These are phyloP conservation scores for Drosophila mettleri DNA, from an alignment of 2,888 invertebrate species.

Conservation along the genomic window DNA sequence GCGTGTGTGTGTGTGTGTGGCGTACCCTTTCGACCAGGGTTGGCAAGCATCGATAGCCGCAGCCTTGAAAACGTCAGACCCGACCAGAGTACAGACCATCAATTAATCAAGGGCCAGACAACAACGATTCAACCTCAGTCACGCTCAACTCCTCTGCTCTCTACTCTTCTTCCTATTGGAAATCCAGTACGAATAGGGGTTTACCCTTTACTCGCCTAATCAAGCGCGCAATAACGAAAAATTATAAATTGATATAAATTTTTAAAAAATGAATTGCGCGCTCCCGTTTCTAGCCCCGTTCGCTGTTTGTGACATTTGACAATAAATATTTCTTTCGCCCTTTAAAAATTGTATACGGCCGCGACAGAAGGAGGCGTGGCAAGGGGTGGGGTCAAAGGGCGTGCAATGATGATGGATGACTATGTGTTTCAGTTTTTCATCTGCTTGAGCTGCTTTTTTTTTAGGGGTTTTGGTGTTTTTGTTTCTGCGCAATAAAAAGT, in stretches of 20 bases:
- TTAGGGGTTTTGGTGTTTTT: neutral
- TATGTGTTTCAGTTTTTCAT: conserved; percentile 69
- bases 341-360: conserved; percentile 55
- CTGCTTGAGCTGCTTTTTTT: conserved; percentile 42
- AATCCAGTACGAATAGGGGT: conserved; percentile 54
- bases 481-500: conserved; percentile 35
- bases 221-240: conserved; percentile 68
- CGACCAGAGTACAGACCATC: conserved; percentile 37
- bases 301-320: conserved; percentile 74
- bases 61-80: conserved; percentile 55
- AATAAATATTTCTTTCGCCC: conserved; percentile 64
- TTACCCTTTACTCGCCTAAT: conserved; percentile 59
- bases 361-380: conserved; percentile 9
- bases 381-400: conserved; percentile 47
- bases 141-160: conserved; percentile 58
- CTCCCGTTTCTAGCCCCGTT: conserved; percentile 35
- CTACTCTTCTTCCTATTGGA: conserved; percentile 8
- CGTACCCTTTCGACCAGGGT: conserved; percentile 30
- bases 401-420: conserved; percentile 77
- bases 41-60: conserved; percentile 39
- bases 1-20: conserved; percentile 1
- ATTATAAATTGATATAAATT: conserved; percentile 79
- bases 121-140: conserved; percentile 41
- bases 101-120: conserved; percentile 68
- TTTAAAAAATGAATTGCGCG: conserved; percentile 73